phyloP scores from a whole-genome alignment of 2,888 invertebrate species.

The Drosophila cognata region DNA sequence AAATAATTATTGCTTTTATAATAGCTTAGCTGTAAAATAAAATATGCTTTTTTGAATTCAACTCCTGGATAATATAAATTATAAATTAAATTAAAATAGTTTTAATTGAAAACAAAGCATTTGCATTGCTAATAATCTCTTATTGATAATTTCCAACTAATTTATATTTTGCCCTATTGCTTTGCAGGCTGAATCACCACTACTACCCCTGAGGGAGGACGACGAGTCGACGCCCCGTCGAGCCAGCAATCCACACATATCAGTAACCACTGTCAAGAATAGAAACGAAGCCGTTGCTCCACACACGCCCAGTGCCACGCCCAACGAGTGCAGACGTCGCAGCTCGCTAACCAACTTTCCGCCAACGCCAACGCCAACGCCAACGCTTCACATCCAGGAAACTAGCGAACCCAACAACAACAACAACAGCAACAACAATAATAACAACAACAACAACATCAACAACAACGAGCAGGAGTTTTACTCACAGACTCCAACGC shows the following conservation, averaged over 20 bases:
- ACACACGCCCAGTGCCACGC: conserved; percentile 12
- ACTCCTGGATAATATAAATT: too few species aligned
- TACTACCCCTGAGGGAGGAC: conserved; percentile 77
- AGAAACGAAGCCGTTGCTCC: conserved; percentile 14
- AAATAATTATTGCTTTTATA: neutral
- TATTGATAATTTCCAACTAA: neutral
- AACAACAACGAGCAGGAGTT: conserved; percentile 52
- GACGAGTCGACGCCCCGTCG: conserved; percentile 40
- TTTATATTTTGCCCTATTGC: neutral
- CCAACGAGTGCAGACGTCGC: conserved; percentile 67
- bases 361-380: conserved; percentile 18
- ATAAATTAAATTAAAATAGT: neutral
- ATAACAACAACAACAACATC: conserved; percentile 51
- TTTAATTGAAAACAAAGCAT: neutral
- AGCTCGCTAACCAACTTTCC: conserved; percentile 65
- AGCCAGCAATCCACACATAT: conserved; percentile 8
- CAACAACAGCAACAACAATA: conserved; percentile 24
- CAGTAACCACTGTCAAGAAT: conserved; percentile 35
- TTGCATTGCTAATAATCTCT: neutral
- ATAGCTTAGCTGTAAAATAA: neutral
- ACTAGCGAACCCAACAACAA: conserved; percentile 53
- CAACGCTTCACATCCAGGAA: conserved; percentile 20
- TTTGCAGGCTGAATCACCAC: conserved; percentile 82
- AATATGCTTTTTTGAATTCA: neutral
- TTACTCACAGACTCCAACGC: conserved; percentile 37